Base-by-base conservation (phyloP, 2,888 invertebrate species). In the Temnothorax unifasciatus region DNA sequence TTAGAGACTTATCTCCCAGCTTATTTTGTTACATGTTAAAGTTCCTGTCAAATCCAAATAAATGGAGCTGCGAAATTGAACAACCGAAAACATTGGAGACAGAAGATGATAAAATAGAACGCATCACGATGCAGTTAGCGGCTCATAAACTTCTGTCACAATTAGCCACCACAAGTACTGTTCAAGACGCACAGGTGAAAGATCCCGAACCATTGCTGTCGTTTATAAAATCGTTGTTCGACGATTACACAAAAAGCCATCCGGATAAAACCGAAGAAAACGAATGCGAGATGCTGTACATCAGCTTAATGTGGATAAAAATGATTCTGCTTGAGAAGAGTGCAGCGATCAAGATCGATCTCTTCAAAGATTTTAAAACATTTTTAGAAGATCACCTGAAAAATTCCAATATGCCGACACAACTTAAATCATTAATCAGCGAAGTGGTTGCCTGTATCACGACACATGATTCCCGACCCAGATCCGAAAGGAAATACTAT, bases 1-100 rank as follows among this genome's bases (percentile, higher is more conserved):
- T 94, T 71, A 88, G 88, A 44, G 34, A 79, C 50, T 79, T 95
- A 15, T 91, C 93, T n/a, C 91, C 91, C 15, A 87, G 86, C 54
- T 91, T 95, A 74, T 96, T 96, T 83, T 92, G 92, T 38, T 95
- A 95, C 89, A 91, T 95, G 21, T 90, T 96, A 47, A 93, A 93
- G 79, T 94, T 93, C 75, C 86, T 95, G 29, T 85, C 90, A 0
- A 83, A 68, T 44, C 82, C 88, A 69, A 85, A 82, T 68, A 82
- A 91, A 21, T n/a, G 21, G 8, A 68, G 66, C 25, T 57, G 38
- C 29, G 71, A 84, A n/a, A 44, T 71, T 0, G 74, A 83, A 71
- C 54, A 66, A 25, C 68, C 47, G 5, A 90, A 88, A 59, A 11
- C 89, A 50, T 64, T 93, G 34, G 90, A 92, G 75, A 90, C 87